Conservation (phyloP, 2,797 vertebrate genomes). For the Xiphorhynchus erythropygius region DNA sequence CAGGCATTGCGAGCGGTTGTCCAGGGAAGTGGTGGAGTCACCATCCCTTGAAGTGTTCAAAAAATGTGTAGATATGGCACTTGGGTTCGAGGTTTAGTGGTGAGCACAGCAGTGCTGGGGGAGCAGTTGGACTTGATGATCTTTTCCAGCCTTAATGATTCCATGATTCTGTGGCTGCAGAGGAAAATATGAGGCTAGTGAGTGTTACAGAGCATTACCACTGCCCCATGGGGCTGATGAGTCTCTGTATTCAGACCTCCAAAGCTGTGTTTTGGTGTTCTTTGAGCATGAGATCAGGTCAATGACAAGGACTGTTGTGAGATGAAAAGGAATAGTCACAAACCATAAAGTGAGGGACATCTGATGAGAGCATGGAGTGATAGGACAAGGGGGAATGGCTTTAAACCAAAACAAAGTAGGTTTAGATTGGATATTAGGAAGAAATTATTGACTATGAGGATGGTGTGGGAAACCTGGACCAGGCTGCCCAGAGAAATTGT, state of each 20-base stretch:
- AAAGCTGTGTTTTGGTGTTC: background rate
- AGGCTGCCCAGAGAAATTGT: background rate
- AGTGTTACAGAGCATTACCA: too few relatives aligned
- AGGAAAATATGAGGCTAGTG: too few relatives aligned
- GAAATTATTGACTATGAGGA: background rate
- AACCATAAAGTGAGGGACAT: background rate
- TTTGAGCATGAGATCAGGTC: accelerated
- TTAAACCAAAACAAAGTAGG: background rate
- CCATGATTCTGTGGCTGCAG: too few relatives aligned
- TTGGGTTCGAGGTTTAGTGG: too few relatives aligned
- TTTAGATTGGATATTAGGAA: background rate
- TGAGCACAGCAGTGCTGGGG: too few relatives aligned
- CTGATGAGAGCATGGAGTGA: background rate
- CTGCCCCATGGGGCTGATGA: background rate
- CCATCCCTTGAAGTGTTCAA: background rate
- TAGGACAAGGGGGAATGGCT: background rate
- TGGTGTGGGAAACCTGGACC: background rate
- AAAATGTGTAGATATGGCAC: background rate
- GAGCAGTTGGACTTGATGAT: too few relatives aligned
- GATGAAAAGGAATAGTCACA: background rate
- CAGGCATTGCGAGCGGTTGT: background rate
- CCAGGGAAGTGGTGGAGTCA: background rate
- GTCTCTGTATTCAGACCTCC: background rate
- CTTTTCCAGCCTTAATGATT: too few relatives aligned
- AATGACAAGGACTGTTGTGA: background rate